Evolutionary conservation across 2,113 vertebrate species (phyloP).

Genomic region (Laticauda colubrina): DNA sequence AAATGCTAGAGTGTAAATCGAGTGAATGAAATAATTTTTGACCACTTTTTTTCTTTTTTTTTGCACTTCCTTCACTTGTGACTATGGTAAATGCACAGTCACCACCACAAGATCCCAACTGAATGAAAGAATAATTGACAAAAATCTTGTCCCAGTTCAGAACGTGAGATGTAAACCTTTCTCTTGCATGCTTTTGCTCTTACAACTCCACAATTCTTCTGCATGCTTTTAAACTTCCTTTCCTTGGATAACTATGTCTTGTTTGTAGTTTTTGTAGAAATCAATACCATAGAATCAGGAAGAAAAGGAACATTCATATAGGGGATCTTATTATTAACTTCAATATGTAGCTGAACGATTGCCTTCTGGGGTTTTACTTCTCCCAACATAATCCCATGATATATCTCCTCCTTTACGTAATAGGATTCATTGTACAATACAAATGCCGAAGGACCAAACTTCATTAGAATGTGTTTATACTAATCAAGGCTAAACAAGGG

Average conservation of each 20-base stretch:
- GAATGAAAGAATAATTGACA: background rate
- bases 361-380: background rate
- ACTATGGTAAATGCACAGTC: background rate
- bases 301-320: background rate
- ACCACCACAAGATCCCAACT: background rate
- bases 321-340: constrained; percentile 8
- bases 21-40: background rate
- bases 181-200: background rate
- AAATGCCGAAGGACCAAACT: background rate
- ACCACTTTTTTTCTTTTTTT: background rate
- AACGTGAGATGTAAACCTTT: background rate
- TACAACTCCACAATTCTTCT: background rate
- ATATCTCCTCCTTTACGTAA: constrained; percentile 1
- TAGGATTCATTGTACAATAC: constrained; percentile 2
- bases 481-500: background rate
- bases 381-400: background rate
- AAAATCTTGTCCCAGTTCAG: background rate
- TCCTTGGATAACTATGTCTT: background rate
- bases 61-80: background rate
- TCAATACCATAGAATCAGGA: background rate
- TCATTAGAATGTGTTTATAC: constrained; percentile 29
- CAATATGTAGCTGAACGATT: background rate
- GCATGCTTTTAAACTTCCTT: background rate
- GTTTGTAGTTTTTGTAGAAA: background rate
- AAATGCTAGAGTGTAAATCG: background rate